phyloP scores from a whole-genome alignment of 1,140 invertebrate genomes.

The Condylostylus longicornis region DNA sequence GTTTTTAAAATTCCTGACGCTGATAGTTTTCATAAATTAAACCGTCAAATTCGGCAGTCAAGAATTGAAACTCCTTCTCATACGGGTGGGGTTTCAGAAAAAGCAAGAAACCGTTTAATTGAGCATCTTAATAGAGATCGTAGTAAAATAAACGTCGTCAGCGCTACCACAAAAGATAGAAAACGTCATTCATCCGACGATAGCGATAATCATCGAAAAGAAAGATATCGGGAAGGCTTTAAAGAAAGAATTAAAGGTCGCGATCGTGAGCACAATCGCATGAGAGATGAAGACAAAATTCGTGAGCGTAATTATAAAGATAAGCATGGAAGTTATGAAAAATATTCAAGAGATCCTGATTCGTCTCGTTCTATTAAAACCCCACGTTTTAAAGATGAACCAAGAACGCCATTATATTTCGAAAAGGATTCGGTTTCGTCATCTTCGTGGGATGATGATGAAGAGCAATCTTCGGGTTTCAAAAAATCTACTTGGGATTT shows the following conservation, averaged over 20 bases:
- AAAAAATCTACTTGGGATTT: slow-evolving; percentile 78
- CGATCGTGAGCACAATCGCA: slow-evolving; percentile 5
- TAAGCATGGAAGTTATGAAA: slow-evolving; percentile 5
- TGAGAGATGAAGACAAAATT: slow-evolving; percentile 8
- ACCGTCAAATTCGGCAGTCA: slow-evolving; percentile 56
- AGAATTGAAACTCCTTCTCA: slow-evolving; percentile 83
- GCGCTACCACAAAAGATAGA: slow-evolving; percentile 23
- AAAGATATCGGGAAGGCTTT: slow-evolving; percentile 15
- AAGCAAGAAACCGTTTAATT: slow-evolving; percentile 55
- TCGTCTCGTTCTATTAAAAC: slow-evolving; percentile 48
- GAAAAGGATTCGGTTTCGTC: slow-evolving; percentile 12
- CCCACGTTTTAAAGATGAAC: slow-evolving; percentile 60
- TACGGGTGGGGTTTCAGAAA: slow-evolving; percentile 74
- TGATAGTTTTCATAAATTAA: slow-evolving; percentile 33
- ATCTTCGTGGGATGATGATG: slow-evolving; percentile 81
- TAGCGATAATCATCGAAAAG: slow-evolving; percentile 22
- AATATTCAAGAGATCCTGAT: slow-evolving; percentile 16
- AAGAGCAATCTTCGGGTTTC: slow-evolving; percentile 53
- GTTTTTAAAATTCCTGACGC: slow-evolving; percentile 23
- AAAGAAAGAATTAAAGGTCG: slow-evolving; percentile 9
- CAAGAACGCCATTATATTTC: slow-evolving; percentile 51
- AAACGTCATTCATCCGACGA: slow-evolving; percentile 16
- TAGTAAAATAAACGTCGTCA: slow-evolving; percentile 33
- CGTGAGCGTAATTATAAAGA: slow-evolving; percentile 8
- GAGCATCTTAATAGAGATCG: slow-evolving; percentile 39